A percentile compares a stretch with the other conserved stretches of the same genome.
phyloP scores from a whole-genome alignment of 2,797 vertebrate species.

The Gallinago nigripennis region DNA sequence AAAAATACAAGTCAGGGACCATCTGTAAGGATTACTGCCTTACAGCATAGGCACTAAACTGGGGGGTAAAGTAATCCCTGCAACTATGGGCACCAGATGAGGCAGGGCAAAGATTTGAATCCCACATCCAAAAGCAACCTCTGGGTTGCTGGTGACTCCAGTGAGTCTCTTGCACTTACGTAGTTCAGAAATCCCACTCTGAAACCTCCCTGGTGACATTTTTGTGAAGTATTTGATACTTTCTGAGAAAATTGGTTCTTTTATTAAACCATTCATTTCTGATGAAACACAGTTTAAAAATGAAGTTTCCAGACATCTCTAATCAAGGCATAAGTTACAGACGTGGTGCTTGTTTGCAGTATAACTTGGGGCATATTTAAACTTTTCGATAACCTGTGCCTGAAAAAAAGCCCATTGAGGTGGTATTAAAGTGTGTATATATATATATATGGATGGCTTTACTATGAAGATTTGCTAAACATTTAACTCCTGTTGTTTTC shows the following conservation, averaged over 20 bases:
- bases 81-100: neutral
- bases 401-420: neutral
- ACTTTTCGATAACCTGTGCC: neutral
- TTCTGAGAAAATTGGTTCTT: neutral
- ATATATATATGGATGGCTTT: neutral
- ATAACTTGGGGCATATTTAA: neutral
- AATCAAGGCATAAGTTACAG: neutral
- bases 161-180: neutral
- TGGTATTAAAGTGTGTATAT: neutral
- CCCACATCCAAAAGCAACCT: neutral
- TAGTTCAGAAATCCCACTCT: neutral
- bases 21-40: neutral
- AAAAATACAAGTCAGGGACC: neutral
- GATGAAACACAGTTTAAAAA: neutral
- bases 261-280: conserved; percentile 4
- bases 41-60: neutral
- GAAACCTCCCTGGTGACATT: neutral
- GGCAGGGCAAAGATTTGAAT: neutral
- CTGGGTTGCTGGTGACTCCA: neutral
- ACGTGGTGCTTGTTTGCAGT: neutral
- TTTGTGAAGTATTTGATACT: neutral
- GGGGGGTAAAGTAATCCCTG: neutral
- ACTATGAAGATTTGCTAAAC: neutral
- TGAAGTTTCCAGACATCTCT: neutral
- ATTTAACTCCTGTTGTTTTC: neutral